Conservation (phyloP, 92 coral and sea anemone genomes). For the Porites rus region DNA sequence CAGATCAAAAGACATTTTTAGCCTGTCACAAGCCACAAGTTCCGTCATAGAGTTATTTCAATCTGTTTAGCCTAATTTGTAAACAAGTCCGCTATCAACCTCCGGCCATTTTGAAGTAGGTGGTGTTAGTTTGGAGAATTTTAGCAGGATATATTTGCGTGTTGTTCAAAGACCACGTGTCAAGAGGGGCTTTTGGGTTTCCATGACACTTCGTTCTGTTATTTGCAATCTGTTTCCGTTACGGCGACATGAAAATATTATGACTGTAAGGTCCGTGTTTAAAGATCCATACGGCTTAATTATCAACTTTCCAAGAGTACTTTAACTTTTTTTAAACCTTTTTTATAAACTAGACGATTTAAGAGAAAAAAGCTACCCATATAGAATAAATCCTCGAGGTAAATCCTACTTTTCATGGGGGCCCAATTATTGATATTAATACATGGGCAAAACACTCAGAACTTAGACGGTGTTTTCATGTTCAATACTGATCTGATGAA, state of each 20-base stretch:
- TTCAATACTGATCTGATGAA: too few species aligned
- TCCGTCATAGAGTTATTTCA: neutral
- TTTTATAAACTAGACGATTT: too few species aligned
- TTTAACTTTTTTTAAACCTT: too few species aligned
- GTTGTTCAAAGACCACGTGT: constrained; percentile 2
- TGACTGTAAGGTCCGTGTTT: neutral
- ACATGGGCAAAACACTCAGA: too few species aligned
- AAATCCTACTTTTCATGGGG: too few species aligned
- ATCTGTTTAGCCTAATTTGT: neutral
- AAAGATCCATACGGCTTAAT: too few species aligned
- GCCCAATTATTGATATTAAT: too few species aligned
- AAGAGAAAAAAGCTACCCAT: too few species aligned
- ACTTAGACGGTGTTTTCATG: too few species aligned
- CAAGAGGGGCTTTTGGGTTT: neutral
- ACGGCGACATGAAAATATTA: constrained; percentile 20
- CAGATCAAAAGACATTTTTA: neutral
- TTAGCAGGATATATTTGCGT: constrained; percentile 1
- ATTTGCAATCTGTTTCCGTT: neutral
- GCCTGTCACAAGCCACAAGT: neutral
- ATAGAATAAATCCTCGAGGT: too few species aligned
- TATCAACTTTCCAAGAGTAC: too few species aligned
- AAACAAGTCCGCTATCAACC: too few species aligned
- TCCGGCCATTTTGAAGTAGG: neutral
- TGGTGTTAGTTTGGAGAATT: neutral
- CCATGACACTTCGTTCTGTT: constrained; percentile 12